Percentiles rank a stretch among this genome's conserved stretches.
phyloP scores from a whole-genome alignment of 2,888 invertebrate species.

The Dicyrtoma fusca region DNA sequence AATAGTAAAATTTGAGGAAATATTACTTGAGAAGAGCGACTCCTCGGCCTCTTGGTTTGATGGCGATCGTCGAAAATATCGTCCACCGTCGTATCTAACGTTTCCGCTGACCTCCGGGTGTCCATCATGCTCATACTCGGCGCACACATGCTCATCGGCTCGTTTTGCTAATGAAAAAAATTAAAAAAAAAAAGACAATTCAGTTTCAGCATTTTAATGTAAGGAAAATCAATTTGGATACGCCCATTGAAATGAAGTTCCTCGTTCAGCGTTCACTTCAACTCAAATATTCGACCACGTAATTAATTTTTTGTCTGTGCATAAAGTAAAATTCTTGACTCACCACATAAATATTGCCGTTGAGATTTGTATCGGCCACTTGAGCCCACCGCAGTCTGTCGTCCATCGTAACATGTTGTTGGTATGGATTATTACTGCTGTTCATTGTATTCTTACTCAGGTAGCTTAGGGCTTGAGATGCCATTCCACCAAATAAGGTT shows the following conservation, averaged over 20 bases:
- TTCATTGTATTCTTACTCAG: constrained; percentile 66
- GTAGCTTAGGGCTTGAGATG: constrained; percentile 62
- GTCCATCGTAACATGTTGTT: constrained; percentile 71
- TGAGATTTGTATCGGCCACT: constrained; percentile 69
- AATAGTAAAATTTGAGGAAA: not conserved
- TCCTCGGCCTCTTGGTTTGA: constrained; percentile 52
- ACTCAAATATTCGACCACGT: too few species aligned
- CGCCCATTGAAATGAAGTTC: not conserved
- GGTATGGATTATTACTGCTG: constrained; percentile 65
- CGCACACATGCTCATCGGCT: constrained; percentile 52
- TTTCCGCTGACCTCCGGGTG: constrained; percentile 52
- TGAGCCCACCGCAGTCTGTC: constrained; percentile 87
- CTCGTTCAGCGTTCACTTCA: not conserved
- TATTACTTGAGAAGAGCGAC: constrained; percentile 54
- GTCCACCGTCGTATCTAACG: constrained; percentile 52
- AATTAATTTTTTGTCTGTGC: not conserved
- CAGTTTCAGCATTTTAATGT: not conserved
- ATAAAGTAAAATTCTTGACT: constrained; percentile 39
- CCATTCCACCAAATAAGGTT: constrained; percentile 86
- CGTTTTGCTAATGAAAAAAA: constrained; percentile 50
- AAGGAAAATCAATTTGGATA: not conserved
- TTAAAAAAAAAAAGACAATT: not conserved
- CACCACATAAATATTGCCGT: constrained; percentile 59
- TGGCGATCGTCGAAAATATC: constrained; percentile 55
- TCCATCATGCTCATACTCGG: constrained; percentile 50